Conservation (phyloP, 2,113 vertebrate species). For the Odocoileus hemionus region DNA sequence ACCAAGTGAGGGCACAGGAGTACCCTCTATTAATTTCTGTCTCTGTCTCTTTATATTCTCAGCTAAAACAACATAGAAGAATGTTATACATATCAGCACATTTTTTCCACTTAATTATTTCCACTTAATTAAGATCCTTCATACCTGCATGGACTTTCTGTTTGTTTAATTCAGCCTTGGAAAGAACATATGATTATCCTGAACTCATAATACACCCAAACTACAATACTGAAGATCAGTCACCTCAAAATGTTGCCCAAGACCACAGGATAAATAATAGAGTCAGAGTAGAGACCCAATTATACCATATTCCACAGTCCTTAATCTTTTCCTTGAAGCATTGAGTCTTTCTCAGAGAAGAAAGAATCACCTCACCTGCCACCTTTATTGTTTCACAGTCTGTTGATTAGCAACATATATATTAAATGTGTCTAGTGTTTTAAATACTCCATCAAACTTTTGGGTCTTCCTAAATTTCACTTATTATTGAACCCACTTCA, state of each 20-base stretch:
- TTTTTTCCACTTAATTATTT: not conserved
- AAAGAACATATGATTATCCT: not conserved
- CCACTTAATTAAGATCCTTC: not conserved
- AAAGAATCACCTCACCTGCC: not conserved
- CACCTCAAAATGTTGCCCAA: not conserved
- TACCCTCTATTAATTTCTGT: not conserved
- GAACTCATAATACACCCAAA: not conserved
- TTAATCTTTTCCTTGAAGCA: not conserved
- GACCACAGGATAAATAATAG: not conserved
- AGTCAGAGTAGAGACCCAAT: not conserved
- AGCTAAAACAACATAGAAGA: not conserved
- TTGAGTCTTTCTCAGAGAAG: not conserved
- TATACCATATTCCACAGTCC: not conserved
- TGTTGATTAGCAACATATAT: not conserved
- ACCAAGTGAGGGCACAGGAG: too few species aligned
- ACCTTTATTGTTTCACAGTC: not conserved
- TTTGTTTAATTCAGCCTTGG: not conserved
- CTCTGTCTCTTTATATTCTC: not conserved
- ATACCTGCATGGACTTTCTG: not conserved
- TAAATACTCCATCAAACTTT: not conserved
- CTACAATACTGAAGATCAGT: not conserved
- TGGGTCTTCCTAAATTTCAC: not conserved
- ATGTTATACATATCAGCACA: not conserved
- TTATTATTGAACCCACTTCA: not conserved
- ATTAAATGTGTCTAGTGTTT: not conserved